Evolutionary conservation across 2,888 invertebrate species (phyloP).

Genomic region (Dicyrtomina minuta): DNA sequence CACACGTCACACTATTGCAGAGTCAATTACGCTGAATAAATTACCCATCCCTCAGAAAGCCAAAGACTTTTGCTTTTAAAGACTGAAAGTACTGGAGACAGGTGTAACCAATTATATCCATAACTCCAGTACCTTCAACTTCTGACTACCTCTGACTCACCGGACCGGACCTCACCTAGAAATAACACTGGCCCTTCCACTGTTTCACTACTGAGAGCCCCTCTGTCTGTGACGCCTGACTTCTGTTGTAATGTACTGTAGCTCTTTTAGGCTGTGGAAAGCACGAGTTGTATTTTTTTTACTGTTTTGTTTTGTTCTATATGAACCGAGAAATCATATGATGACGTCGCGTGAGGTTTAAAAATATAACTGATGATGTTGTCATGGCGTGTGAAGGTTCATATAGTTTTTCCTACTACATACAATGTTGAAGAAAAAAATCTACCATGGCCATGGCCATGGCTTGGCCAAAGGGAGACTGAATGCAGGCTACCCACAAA

Average conservation of each 20-base stretch:
- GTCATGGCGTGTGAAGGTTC: too few relatives aligned
- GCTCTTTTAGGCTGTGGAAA: background rate
- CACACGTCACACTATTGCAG: too few relatives aligned
- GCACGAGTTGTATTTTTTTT: too few relatives aligned
- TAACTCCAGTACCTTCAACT: background rate
- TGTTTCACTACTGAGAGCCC: background rate
- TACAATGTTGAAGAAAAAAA: too few relatives aligned
- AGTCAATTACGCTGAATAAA: too few relatives aligned
- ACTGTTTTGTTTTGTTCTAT: background rate
- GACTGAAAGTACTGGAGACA: too few relatives aligned
- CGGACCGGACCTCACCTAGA: too few relatives aligned
- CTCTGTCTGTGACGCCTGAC: background rate
- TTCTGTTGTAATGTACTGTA: background rate
- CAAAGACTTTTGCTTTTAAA: background rate
- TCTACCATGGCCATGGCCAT: too few relatives aligned
- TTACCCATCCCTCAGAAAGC: background rate
- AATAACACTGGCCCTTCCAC: background rate
- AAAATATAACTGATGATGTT: background rate
- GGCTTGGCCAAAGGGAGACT: too few relatives aligned
- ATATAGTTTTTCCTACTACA: too few relatives aligned
- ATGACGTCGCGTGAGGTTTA: slow-evolving; percentile 8
- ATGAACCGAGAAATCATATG: slow-evolving; percentile 20
- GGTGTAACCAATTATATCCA: slow-evolving; percentile 20
- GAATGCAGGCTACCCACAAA: too few relatives aligned
- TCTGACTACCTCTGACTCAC: slow-evolving; percentile 2